Percentiles rank a stretch among this genome's conserved stretches.
phyloP scores from a whole-genome alignment of 2,888 invertebrate species.

The Agrenia bidenticulata region DNA sequence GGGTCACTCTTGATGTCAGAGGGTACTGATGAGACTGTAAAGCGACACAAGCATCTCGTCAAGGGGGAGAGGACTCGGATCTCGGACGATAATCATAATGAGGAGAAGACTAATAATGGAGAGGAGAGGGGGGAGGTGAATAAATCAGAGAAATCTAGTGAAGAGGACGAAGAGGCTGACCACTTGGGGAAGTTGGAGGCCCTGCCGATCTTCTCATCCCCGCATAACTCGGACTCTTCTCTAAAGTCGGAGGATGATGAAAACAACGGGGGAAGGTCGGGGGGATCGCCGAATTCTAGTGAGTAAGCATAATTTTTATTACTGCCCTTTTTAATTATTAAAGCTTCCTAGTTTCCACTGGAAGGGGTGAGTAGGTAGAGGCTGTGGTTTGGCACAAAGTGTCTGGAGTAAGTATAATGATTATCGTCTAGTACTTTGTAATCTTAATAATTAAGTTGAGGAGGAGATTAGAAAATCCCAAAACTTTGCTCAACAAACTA shows the following conservation, averaged over 20 bases:
- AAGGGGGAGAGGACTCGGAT: background rate
- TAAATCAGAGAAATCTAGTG: no score
- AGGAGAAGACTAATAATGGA: background rate
- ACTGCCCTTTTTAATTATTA: background rate
- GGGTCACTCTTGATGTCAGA: background rate
- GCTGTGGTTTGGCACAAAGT: no score
- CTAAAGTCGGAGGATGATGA: slow-evolving; percentile 54
- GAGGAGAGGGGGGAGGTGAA: background rate
- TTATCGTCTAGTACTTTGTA: no score
- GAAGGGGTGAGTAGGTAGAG: no score
- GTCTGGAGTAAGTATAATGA: no score
- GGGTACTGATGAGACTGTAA: background rate
- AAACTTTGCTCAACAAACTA: background rate
- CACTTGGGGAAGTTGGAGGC: slow-evolving; percentile 26
- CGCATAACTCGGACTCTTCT: slow-evolving; percentile 57
- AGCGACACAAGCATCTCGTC: background rate
- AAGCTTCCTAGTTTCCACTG: no score
- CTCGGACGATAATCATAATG: slow-evolving; percentile 1
- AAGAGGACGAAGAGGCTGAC: slow-evolving; percentile 7
- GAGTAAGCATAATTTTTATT: slow-evolving; percentile 19
- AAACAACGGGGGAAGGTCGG: slow-evolving; percentile 54
- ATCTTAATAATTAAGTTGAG: no score
- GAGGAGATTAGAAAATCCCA: no score
- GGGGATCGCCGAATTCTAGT: slow-evolving; percentile 59
- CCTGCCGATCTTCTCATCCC: slow-evolving; percentile 54